Evolutionary conservation across 2,888 invertebrate species (phyloP).

Genomic region (Nephrotoma flavescens): DNA sequence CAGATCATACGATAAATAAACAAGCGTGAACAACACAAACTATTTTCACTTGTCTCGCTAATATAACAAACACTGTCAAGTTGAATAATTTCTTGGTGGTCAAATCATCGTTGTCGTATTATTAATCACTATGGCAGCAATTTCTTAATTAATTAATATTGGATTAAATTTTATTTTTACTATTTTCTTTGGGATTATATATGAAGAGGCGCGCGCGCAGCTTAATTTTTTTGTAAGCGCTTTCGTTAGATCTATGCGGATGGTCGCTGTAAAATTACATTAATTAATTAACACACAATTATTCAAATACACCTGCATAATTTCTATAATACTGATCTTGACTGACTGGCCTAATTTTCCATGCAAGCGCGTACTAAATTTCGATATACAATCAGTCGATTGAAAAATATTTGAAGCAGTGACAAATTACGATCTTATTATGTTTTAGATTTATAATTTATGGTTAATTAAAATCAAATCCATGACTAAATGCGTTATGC

Average conservation of each 20-base stretch:
- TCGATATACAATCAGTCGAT: neutral
- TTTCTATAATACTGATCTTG: neutral
- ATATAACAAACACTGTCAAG: neutral
- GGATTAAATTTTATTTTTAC: neutral
- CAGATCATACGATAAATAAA: neutral
- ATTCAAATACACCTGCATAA: too few species aligned
- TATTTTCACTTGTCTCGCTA: neutral
- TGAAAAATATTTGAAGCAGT: neutral
- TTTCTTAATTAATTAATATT: neutral
- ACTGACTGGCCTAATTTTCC: neutral
- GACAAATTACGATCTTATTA: neutral
- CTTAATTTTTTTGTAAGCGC: too few species aligned
- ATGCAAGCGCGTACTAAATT: neutral
- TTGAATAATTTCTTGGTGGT: neutral
- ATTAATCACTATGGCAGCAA: neutral
- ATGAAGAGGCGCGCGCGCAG: too few species aligned
- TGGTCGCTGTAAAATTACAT: too few species aligned
- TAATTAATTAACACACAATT: too few species aligned
- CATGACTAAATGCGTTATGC: neutral
- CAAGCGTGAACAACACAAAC: neutral
- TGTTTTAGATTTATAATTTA: neutral
- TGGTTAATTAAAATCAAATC: neutral
- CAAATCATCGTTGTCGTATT: neutral
- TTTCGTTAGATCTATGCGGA: too few species aligned
- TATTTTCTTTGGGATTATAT: too few species aligned